phyloP scores from a whole-genome alignment of 2,888 invertebrate species.

The Anoncus sp. region DNA sequence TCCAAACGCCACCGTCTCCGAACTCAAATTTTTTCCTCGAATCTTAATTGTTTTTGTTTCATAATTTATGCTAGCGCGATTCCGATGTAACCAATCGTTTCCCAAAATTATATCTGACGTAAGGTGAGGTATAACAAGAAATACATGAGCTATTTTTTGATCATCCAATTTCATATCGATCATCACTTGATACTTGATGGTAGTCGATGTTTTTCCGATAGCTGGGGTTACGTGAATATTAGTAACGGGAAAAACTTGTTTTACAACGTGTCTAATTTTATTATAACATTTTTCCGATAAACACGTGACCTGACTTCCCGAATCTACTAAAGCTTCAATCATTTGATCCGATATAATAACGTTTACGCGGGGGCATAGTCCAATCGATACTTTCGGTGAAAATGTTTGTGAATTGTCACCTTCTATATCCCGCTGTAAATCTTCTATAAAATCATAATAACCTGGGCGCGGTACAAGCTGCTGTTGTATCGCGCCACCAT shows the following conservation, averaged over 20 bases:
- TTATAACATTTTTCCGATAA: too few relatives aligned
- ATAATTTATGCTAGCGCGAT: conserved; percentile 33
- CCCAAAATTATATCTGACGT: conserved; percentile 40
- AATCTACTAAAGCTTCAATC: too few relatives aligned
- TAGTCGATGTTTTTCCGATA: conserved; percentile 23
- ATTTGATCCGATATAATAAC: too few relatives aligned
- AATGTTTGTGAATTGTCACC: too few relatives aligned
- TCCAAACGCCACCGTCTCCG: conserved; percentile 28
- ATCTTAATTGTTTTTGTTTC: conserved; percentile 16
- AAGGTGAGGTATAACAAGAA: conserved; percentile 32
- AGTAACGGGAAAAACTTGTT: conserved; percentile 24
- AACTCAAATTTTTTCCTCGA: not conserved
- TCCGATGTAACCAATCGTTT: conserved; percentile 29
- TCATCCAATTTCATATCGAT: conserved; percentile 17
- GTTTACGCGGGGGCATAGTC: too few relatives aligned
- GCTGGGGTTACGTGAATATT: conserved; percentile 29
- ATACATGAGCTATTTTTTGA: too few relatives aligned
- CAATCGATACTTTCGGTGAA: too few relatives aligned
- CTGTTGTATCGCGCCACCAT: too few relatives aligned
- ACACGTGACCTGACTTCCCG: too few relatives aligned
- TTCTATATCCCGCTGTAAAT: too few relatives aligned
- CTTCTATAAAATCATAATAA: too few relatives aligned
- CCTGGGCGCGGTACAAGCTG: too few relatives aligned
- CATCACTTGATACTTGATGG: conserved; percentile 18
- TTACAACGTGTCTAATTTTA: not conserved